phyloP scores from a whole-genome alignment of 2,888 invertebrate species.

The Nineta flava region DNA sequence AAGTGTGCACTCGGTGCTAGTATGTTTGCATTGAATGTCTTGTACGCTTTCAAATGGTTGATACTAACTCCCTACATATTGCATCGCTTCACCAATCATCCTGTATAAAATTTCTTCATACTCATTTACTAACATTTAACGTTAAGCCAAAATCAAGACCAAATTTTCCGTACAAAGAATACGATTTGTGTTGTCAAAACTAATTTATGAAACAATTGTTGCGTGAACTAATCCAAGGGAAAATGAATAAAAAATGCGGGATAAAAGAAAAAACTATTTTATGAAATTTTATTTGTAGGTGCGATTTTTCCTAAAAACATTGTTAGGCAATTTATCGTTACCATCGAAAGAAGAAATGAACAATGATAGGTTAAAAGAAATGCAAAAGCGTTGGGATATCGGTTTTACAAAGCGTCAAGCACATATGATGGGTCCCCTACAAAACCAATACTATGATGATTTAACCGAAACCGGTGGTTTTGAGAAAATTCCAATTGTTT shows the following conservation, averaged over 20 bases:
- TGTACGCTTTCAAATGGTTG: no score
- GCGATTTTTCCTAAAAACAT: conserved; percentile 45
- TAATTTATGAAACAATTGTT: not conserved
- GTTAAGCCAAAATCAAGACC: no score
- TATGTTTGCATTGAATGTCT: no score
- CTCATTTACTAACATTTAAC: no score
- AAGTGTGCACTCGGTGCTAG: no score
- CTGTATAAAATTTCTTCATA: no score
- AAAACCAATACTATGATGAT: conserved; percentile 38
- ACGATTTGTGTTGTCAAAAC: no score
- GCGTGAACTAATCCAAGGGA: not conserved
- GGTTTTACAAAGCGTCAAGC: conserved; percentile 52
- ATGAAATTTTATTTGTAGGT: conserved; percentile 29
- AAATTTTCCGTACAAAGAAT: no score
- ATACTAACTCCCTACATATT: no score
- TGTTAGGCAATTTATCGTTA: conserved; percentile 42
- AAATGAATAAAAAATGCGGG: not conserved
- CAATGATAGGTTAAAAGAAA: conserved; percentile 40
- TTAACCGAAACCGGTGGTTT: conserved; percentile 43
- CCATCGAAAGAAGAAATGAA: conserved; percentile 49
- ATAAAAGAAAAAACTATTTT: not conserved
- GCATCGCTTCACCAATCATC: no score
- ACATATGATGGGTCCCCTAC: conserved; percentile 54
- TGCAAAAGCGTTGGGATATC: conserved; percentile 32
- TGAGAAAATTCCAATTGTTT: conserved; percentile 43